A percentile compares a stretch with the other conserved stretches of the same genome.
phyloP scores from a whole-genome alignment of 2,113 vertebrate genomes.

The Daphoenositta chrysoptera region DNA sequence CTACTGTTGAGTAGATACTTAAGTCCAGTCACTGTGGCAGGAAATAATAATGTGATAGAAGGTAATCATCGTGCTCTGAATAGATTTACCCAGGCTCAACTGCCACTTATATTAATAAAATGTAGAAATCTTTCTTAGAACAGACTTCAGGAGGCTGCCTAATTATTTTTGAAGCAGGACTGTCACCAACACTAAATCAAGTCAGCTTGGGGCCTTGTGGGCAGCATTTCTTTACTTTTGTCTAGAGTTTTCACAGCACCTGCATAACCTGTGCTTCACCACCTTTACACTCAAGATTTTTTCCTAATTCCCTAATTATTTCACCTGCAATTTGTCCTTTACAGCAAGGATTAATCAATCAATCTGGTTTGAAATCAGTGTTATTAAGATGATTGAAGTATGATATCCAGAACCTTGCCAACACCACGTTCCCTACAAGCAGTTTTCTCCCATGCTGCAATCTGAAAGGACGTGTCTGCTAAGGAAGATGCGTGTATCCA shows the following conservation, averaged over 20 bases:
- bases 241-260: neutral
- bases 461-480: neutral
- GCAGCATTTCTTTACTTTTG: neutral
- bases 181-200: neutral
- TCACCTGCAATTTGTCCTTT: neutral
- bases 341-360: neutral
- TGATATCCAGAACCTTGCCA: neutral
- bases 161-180: neutral
- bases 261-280: neutral
- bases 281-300: neutral
- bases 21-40: neutral
- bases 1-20: neutral
- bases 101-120: neutral
- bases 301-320: neutral
- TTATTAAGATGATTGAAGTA: neutral
- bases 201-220: accelerated
- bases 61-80: neutral
- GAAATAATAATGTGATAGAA: neutral
- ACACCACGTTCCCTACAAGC: neutral
- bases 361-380: neutral
- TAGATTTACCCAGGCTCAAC: neutral
- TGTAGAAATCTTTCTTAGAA: neutral
- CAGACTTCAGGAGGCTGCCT: neutral
- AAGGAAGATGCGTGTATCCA: too few species aligned
- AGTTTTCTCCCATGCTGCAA: neutral